These are phyloP conservation scores for Heliangelus exortis DNA, from an alignment of 2,797 vertebrate genomes.

Conservation along the genomic window DNA sequence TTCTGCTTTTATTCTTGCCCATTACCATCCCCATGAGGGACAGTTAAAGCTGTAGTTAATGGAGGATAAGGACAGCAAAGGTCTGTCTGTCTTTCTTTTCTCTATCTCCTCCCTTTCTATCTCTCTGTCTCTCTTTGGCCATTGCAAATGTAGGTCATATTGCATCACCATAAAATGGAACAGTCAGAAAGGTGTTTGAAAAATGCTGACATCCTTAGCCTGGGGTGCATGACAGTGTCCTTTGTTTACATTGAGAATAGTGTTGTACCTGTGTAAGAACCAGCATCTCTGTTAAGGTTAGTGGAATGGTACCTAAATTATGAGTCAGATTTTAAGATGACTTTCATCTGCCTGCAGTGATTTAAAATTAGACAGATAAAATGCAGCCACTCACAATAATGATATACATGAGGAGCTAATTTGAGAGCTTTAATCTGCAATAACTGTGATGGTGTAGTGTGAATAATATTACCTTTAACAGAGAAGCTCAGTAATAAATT, in stretches of 20 bases:
- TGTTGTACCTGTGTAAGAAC: slow-evolving; percentile 61
- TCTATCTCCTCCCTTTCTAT: slow-evolving; percentile 76
- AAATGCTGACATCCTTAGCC: slow-evolving; percentile 79
- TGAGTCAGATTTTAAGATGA: slow-evolving; percentile 59
- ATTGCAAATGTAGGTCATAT: slow-evolving; percentile 83
- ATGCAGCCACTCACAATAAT: slow-evolving; percentile 58
- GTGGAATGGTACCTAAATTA: slow-evolving; percentile 61
- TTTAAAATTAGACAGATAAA: slow-evolving; percentile 67
- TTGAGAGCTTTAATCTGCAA: slow-evolving; percentile 66
- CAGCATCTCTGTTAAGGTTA: slow-evolving; percentile 69
- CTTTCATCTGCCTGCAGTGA: slow-evolving; percentile 61
- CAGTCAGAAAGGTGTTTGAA: slow-evolving; percentile 80
- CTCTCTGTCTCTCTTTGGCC: slow-evolving; percentile 79
- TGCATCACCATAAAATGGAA: slow-evolving; percentile 79
- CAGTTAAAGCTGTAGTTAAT: slow-evolving; percentile 74
- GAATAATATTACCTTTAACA: slow-evolving; percentile 64
- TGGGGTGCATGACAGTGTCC: slow-evolving; percentile 69
- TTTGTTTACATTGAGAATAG: slow-evolving; percentile 73
- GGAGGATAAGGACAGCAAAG: slow-evolving; percentile 75
- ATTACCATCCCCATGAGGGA: slow-evolving; percentile 57
- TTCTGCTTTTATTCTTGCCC: slow-evolving; percentile 59
- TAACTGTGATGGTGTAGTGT: slow-evolving; percentile 53
- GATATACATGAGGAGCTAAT: slow-evolving; percentile 63
- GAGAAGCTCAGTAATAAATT: slow-evolving; percentile 57
- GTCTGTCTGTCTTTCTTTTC: slow-evolving; percentile 59